Conservation (phyloP, 2,113 vertebrate genomes). For the Dryoscopus gambensis region DNA sequence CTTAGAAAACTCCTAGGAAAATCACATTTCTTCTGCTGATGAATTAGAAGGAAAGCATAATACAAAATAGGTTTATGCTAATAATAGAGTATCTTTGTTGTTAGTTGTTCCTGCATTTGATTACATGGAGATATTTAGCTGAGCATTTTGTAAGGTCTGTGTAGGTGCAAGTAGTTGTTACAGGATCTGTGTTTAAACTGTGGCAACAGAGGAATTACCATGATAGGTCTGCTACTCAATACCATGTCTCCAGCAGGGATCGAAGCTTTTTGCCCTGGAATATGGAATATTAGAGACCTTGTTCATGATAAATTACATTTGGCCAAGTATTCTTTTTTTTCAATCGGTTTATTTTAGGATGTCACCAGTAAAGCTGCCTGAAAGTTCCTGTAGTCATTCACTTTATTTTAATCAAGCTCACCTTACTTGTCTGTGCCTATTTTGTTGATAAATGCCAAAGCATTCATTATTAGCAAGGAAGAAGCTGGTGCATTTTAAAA, state of each 20-base stretch:
- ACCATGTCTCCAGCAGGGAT: not conserved
- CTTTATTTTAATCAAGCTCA: not conserved
- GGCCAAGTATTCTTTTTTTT: not conserved
- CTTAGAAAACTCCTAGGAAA: not conserved
- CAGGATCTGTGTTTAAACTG: not conserved
- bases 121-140: not conserved
- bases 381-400: not conserved
- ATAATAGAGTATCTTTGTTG: not conserved
- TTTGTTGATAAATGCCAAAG: not conserved
- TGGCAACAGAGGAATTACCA: not conserved
- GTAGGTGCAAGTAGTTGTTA: not conserved
- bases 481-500: not conserved
- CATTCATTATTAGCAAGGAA: not conserved
- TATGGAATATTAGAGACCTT: not conserved
- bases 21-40: not conserved
- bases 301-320: not conserved
- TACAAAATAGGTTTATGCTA: not conserved
- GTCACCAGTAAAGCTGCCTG: not conserved
- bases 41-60: not conserved
- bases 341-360: not conserved
- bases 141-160: not conserved
- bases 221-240: not conserved
- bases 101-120: not conserved
- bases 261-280: not conserved
- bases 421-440: not conserved